Conservation (phyloP, 2,113 vertebrate genomes). For the Murina feae region DNA sequence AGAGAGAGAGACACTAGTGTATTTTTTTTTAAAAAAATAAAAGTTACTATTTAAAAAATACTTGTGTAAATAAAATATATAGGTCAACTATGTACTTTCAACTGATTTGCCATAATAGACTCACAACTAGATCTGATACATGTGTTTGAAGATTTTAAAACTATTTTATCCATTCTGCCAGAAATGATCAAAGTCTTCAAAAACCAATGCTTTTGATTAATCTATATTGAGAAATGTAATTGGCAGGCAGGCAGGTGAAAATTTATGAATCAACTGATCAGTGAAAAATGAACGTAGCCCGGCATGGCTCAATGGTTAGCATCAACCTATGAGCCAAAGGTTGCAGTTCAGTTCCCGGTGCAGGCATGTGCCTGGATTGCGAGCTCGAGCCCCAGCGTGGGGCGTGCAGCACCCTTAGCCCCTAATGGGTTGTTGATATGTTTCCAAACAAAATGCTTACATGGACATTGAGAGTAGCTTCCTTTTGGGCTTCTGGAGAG, state of each 20-base stretch:
- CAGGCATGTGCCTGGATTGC: no score
- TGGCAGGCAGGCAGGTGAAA: background rate
- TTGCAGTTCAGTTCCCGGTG: no score
- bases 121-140: background rate
- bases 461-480: background rate
- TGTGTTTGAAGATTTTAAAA: background rate
- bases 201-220: slow-evolving; percentile 8
- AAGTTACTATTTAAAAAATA: background rate
- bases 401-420: no score
- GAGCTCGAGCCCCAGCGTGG: no score
- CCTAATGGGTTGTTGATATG: background rate
- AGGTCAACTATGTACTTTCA: background rate
- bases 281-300: background rate
- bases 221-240: background rate
- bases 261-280: background rate
- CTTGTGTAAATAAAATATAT: background rate
- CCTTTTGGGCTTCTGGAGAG: background rate
- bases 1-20: background rate
- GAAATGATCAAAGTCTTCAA: background rate
- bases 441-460: background rate
- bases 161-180: background rate
- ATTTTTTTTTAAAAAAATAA: background rate
- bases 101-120: background rate
- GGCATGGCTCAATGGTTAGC: no score
- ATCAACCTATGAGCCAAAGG: no score